Conservation (phyloP, 2,888 invertebrate genomes). For the Diarsia rubi region DNA sequence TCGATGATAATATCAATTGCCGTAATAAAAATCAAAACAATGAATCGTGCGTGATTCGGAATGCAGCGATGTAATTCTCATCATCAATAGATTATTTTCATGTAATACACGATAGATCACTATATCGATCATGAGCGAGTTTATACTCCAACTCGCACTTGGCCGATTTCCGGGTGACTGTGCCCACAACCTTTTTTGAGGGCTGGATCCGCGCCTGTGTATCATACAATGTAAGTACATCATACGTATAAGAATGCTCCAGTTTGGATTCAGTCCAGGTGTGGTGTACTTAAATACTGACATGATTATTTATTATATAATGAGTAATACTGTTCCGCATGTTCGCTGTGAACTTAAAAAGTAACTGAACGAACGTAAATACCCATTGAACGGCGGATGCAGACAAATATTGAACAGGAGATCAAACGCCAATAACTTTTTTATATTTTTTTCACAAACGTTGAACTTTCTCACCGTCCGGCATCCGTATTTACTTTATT, state of each 20-base stretch:
- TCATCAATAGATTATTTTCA: too few relatives aligned
- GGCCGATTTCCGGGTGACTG: too few relatives aligned
- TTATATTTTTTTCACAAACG: background rate
- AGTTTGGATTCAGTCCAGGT: background rate
- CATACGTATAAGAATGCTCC: background rate
- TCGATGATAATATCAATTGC: too few relatives aligned
- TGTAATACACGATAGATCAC: too few relatives aligned
- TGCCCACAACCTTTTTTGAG: too few relatives aligned
- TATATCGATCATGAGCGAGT: too few relatives aligned
- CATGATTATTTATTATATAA: background rate
- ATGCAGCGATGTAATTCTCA: too few relatives aligned
- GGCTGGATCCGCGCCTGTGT: too few relatives aligned
- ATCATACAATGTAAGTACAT: too few relatives aligned
- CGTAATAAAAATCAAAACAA: too few relatives aligned
- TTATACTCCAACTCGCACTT: too few relatives aligned
- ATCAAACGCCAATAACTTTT: background rate
- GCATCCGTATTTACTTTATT: background rate
- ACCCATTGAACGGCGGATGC: background rate
- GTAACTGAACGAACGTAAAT: background rate
- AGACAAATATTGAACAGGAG: slow-evolving; percentile 14
- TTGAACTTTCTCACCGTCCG: background rate
- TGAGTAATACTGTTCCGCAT: background rate
- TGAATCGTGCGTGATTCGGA: too few relatives aligned
- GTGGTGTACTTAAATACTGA: background rate
- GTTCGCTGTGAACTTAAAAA: background rate